phyloP scores from a whole-genome alignment of 2,113 vertebrate genomes.

The Archocentrus centrarchus region DNA sequence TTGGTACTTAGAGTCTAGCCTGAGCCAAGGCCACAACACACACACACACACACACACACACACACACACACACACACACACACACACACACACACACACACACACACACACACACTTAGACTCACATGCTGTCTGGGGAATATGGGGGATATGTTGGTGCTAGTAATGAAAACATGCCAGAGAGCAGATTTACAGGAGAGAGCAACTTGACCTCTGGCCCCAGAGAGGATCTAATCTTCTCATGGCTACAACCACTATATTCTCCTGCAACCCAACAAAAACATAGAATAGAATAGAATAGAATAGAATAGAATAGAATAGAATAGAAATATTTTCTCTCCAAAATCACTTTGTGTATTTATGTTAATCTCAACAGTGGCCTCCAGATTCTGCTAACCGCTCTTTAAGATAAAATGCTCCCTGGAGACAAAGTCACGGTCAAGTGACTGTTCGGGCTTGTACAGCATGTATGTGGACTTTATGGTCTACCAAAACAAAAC shows the following conservation, averaged over 20 bases:
- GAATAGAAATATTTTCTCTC: not conserved
- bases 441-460: not conserved
- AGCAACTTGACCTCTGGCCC: constrained; percentile 75
- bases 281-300: not conserved
- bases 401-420: constrained; percentile 21
- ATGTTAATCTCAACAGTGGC: constrained; percentile 9
- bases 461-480: constrained; percentile 11
- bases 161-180: constrained; percentile 79
- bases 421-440: constrained; percentile 17
- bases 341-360: not conserved
- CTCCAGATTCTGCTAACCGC: constrained; percentile 6
- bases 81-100: constrained; percentile 34
- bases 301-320: not conserved
- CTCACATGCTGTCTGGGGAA: constrained; percentile 35
- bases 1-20: constrained; percentile 57
- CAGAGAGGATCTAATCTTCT: constrained; percentile 68
- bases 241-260: constrained; percentile 33
- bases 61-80: constrained; percentile 31
- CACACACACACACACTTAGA: constrained; percentile 31
- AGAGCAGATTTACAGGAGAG: constrained; percentile 78
- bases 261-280: constrained; percentile 10
- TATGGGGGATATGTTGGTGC: constrained; percentile 64
- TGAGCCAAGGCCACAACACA: constrained; percentile 64
- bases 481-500: not conserved
- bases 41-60: constrained; percentile 33